A percentile compares a stretch with the other conserved stretches of the same genome.
These are phyloP conservation scores for Pipistrellus pygmaeus DNA, from an alignment of 2,797 vertebrate species.

Conservation along the genomic window DNA sequence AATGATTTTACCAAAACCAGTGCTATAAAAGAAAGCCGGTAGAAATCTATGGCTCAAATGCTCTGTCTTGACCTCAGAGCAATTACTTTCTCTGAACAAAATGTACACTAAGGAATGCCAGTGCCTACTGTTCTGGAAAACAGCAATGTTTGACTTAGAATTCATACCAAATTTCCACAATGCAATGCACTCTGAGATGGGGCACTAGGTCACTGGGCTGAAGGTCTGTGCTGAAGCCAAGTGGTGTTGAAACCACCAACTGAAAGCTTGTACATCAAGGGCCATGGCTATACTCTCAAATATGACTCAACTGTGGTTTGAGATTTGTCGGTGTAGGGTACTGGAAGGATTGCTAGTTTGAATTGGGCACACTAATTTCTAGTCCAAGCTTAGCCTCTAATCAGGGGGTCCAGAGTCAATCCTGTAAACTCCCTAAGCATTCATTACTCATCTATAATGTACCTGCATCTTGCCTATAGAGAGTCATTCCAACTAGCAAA, in stretches of 20 bases:
- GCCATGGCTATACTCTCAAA: neutral
- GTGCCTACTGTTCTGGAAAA: slow-evolving; percentile 71
- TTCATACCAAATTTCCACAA: slow-evolving; percentile 65
- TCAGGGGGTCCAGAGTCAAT: slow-evolving; percentile 9
- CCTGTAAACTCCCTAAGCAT: neutral
- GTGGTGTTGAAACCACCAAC: slow-evolving; percentile 42
- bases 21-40: neutral
- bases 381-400: neutral
- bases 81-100: slow-evolving; percentile 63
- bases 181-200: neutral
- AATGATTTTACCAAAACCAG: neutral
- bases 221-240: slow-evolving; percentile 26
- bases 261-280: neutral
- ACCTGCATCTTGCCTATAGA: neutral
- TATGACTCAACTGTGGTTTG: slow-evolving; percentile 69
- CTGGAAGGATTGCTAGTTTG: slow-evolving; percentile 51
- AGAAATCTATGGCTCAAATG: neutral
- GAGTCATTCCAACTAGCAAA: neutral
- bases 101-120: slow-evolving; percentile 31
- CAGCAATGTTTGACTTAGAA: slow-evolving; percentile 13
- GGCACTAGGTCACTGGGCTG: slow-evolving; percentile 58
- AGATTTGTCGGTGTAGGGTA: slow-evolving; percentile 14
- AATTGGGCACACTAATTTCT: neutral
- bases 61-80: slow-evolving; percentile 47
- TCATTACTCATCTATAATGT: neutral